These are phyloP conservation scores for Apis laboriosa DNA, from an alignment of 1,140 invertebrate species.

Conservation along the genomic window DNA sequence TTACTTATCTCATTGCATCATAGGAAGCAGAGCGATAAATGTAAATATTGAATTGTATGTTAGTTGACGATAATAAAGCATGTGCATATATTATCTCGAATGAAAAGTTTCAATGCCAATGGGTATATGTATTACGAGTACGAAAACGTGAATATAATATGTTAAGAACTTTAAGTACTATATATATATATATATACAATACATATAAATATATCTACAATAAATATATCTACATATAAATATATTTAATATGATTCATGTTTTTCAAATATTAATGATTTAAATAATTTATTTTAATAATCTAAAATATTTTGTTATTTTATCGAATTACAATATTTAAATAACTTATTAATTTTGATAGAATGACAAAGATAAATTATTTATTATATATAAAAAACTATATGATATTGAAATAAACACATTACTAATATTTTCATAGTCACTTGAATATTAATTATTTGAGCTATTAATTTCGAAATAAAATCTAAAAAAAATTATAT, in stretches of 20 bases:
- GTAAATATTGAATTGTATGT: constrained; percentile 4
- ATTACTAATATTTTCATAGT: not conserved
- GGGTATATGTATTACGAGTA: not conserved
- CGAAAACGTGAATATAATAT: not conserved
- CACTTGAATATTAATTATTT: not conserved
- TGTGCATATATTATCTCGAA: not conserved
- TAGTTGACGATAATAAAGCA: not conserved
- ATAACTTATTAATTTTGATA: too few species aligned
- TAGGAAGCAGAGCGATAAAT: not conserved
- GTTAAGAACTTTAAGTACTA: not conserved
- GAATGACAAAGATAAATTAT: too few species aligned
- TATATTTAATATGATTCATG: too few species aligned
- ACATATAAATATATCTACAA: not conserved
- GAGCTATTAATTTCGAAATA: not conserved
- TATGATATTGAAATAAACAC: not conserved
- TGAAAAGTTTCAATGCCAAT: not conserved
- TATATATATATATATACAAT: not conserved
- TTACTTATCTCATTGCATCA: not conserved
- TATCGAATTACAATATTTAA: too few species aligned
- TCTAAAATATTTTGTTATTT: too few species aligned
- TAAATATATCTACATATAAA: not conserved
- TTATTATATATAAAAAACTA: not conserved
- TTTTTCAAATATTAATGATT: not conserved
- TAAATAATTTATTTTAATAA: not conserved
- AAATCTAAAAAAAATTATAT: not conserved